Evolutionary conservation across 2,797 vertebrate genomes (phyloP).

Genomic region (Odontamblyopus rebecca): DNA sequence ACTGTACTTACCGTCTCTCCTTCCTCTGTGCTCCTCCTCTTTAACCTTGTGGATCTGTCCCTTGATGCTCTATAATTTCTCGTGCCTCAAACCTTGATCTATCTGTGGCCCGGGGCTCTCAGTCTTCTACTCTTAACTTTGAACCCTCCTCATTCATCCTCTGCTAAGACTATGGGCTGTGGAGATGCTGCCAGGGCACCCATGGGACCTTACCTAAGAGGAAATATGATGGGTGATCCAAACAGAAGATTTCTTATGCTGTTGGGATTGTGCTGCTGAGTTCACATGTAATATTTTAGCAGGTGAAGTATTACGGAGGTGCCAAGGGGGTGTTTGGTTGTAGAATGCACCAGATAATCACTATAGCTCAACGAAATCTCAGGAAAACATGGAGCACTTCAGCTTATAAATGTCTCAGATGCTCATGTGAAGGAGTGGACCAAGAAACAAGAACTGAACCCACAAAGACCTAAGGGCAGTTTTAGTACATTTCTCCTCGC

Average conservation of each 20-base stretch:
- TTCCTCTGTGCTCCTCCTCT: slow-evolving; percentile 20
- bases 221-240: slow-evolving; percentile 9
- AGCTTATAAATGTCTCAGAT: not conserved
- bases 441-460: not conserved
- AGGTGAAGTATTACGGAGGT: not conserved
- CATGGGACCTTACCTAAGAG: slow-evolving; percentile 8
- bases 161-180: slow-evolving; percentile 10
- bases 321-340: not conserved
- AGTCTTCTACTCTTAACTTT: slow-evolving; percentile 24
- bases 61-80: slow-evolving; percentile 38
- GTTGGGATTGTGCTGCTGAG: not conserved
- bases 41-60: slow-evolving; percentile 32
- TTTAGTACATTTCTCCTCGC: too few relatives aligned
- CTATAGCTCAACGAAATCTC: not conserved
- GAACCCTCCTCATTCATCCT: slow-evolving; percentile 14
- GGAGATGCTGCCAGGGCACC: slow-evolving; percentile 1
- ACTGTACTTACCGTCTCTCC: slow-evolving; percentile 25
- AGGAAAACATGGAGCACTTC: not conserved
- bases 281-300: not conserved
- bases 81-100: slow-evolving; percentile 21
- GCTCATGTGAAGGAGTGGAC: not conserved
- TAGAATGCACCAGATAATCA: not conserved
- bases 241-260: not conserved
- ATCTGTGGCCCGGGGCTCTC: slow-evolving; percentile 20
- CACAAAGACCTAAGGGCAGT: too few relatives aligned